These are phyloP conservation scores for Ophthalmolycus amberensis DNA, from an alignment of 2,113 vertebrate species.

Conservation along the genomic window DNA sequence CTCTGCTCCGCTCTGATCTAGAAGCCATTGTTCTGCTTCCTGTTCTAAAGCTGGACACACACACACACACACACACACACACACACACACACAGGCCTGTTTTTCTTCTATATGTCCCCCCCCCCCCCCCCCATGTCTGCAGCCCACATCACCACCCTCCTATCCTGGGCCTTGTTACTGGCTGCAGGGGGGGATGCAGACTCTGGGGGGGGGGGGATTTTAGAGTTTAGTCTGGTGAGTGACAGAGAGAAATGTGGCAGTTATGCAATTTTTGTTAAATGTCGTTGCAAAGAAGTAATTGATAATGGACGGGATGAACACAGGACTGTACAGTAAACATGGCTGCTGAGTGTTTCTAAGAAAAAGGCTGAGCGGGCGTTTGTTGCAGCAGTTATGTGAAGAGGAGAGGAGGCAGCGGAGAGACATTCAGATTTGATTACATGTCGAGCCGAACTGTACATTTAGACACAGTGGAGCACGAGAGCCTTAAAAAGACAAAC, in stretches of 20 bases:
- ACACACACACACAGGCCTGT: slow-evolving; percentile 51
- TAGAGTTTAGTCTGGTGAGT: background rate
- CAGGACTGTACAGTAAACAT: background rate
- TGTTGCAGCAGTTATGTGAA: slow-evolving; percentile 9
- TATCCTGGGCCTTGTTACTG: slow-evolving; percentile 69
- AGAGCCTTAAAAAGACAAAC: slow-evolving; percentile 31
- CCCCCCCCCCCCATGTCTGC: background rate
- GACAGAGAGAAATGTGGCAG: no score
- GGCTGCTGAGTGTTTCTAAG: background rate
- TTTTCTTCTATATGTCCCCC: slow-evolving; percentile 65
- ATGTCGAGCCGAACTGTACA: slow-evolving; percentile 36
- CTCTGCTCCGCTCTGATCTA: slow-evolving; percentile 50
- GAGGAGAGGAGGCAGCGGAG: slow-evolving; percentile 2
- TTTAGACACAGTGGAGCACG: slow-evolving; percentile 19
- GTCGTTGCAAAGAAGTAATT: background rate
- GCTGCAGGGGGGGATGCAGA: slow-evolving; percentile 5
- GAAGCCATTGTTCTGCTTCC: slow-evolving; percentile 80
- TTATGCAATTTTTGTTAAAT: no score
- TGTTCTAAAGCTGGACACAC: slow-evolving; percentile 70
- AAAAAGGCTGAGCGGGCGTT: slow-evolving; percentile 28
- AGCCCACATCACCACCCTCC: slow-evolving; percentile 73
- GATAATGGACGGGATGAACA: background rate
- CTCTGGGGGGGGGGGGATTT: no score
- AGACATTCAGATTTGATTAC: slow-evolving; percentile 47
- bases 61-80: slow-evolving; percentile 1